phyloP scores from a whole-genome alignment of 2,113 vertebrate species.

The Orycteropus afer region DNA sequence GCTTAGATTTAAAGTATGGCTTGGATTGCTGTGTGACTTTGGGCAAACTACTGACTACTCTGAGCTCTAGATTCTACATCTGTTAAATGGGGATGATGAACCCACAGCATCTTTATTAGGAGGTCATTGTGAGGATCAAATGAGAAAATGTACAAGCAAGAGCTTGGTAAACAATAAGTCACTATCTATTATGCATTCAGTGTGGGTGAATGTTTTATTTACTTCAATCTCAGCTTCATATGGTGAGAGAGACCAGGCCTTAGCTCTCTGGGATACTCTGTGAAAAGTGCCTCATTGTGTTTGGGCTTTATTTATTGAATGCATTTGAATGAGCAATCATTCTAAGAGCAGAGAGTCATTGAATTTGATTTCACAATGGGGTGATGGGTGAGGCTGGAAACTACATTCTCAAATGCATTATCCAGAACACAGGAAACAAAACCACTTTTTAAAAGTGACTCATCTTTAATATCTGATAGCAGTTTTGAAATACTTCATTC shows the following conservation, averaged over 20 bases:
- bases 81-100: slow-evolving; percentile 49
- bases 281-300: slow-evolving; percentile 56
- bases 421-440: slow-evolving; percentile 72
- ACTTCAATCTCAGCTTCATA: slow-evolving; percentile 62
- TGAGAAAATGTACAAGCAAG: slow-evolving; percentile 43
- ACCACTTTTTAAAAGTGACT: slow-evolving; percentile 75
- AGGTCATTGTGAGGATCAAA: slow-evolving; percentile 3
- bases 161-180: slow-evolving; percentile 60
- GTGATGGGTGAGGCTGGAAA: slow-evolving; percentile 68
- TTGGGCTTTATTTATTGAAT: slow-evolving; percentile 75
- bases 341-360: slow-evolving; percentile 74
- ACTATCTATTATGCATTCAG: background rate
- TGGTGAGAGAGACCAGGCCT: slow-evolving; percentile 45
- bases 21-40: slow-evolving; percentile 62
- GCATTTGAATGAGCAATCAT: slow-evolving; percentile 70
- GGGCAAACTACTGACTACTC: slow-evolving; percentile 11
- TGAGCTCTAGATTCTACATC: background rate
- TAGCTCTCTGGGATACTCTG: slow-evolving; percentile 52
- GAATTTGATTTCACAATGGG: slow-evolving; percentile 73
- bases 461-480: slow-evolving; percentile 79
- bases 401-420: slow-evolving; percentile 72
- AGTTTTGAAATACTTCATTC: slow-evolving; percentile 77
- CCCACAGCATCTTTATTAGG: slow-evolving; percentile 1
- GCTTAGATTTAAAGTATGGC: slow-evolving; percentile 34
- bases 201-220: slow-evolving; percentile 63